Evolutionary conservation across 2,113 vertebrate species (phyloP).

Genomic region (Cebus imitator): DNA sequence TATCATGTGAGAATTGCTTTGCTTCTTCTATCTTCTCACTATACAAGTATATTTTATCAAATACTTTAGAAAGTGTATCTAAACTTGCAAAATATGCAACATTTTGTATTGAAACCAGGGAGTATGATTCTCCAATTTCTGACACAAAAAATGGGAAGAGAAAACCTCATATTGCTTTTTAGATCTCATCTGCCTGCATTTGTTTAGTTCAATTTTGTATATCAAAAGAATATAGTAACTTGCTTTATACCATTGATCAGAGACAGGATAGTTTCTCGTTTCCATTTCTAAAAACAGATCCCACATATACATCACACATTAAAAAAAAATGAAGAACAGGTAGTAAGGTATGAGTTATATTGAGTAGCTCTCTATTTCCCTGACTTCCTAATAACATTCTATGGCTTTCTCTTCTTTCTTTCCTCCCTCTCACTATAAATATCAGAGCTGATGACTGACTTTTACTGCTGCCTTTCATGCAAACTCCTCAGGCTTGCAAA

Average conservation of each 20-base stretch:
- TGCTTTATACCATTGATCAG: neutral
- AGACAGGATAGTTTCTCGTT: neutral
- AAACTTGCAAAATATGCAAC: slow-evolving; percentile 31
- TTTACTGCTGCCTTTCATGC: slow-evolving; percentile 44
- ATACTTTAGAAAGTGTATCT: neutral
- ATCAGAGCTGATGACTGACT: slow-evolving; percentile 63
- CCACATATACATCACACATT: neutral
- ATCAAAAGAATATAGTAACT: slow-evolving; percentile 39
- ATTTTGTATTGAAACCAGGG: slow-evolving; percentile 27
- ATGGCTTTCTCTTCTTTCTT: slow-evolving; percentile 37
- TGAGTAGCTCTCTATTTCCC: slow-evolving; percentile 14
- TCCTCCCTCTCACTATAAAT: slow-evolving; percentile 54
- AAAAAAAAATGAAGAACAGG: neutral
- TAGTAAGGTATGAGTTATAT: slow-evolving; percentile 11
- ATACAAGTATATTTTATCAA: slow-evolving; percentile 27
- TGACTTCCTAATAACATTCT: slow-evolving; percentile 57
- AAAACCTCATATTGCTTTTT: neutral
- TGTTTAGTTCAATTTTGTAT: slow-evolving; percentile 22
- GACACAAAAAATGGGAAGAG: neutral
- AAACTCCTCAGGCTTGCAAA: slow-evolving; percentile 54
- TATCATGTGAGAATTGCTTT: slow-evolving; percentile 15
- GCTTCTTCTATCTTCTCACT: slow-evolving; percentile 31
- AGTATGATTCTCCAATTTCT: slow-evolving; percentile 37
- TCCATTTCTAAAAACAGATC: slow-evolving; percentile 39
- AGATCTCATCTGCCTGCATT: slow-evolving; percentile 17